Percentiles rank a stretch among this genome's conserved stretches.
Evolutionary conservation across 2,113 vertebrate species (phyloP).

Genomic region (Leucopternis melanops): DNA sequence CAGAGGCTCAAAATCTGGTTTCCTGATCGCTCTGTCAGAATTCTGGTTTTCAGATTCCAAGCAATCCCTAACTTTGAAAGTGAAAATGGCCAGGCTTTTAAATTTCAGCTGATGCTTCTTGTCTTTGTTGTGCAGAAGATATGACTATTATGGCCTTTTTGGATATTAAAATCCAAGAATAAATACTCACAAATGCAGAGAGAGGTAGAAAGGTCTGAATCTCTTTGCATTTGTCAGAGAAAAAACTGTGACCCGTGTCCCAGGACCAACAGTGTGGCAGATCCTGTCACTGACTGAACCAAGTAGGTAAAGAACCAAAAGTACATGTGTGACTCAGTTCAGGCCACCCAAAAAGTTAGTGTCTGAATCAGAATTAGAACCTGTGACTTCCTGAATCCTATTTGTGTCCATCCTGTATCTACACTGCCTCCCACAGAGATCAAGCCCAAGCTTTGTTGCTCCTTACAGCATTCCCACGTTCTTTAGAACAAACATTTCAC

Average conservation of each 20-base stretch:
- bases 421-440: constrained; percentile 25
- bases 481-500: constrained; percentile 45
- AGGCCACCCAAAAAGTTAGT: constrained; percentile 10
- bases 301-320: not conserved
- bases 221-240: not conserved
- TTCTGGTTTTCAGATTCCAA: not conserved
- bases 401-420: not conserved
- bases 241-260: not conserved
- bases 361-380: not conserved
- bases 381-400: not conserved
- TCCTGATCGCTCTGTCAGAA: not conserved
- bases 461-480: constrained; percentile 43
- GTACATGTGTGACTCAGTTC: not conserved
- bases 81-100: not conserved
- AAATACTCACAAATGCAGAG: not conserved
- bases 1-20: not conserved
- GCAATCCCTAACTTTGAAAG: not conserved
- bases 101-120: not conserved
- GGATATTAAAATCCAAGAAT: not conserved
- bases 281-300: not conserved
- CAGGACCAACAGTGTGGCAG: not conserved
- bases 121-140: not conserved
- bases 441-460: not conserved
- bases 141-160: not conserved
- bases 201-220: not conserved